phyloP scores from a whole-genome alignment of 2,888 invertebrate species.

The Pilophorus perplexus region DNA sequence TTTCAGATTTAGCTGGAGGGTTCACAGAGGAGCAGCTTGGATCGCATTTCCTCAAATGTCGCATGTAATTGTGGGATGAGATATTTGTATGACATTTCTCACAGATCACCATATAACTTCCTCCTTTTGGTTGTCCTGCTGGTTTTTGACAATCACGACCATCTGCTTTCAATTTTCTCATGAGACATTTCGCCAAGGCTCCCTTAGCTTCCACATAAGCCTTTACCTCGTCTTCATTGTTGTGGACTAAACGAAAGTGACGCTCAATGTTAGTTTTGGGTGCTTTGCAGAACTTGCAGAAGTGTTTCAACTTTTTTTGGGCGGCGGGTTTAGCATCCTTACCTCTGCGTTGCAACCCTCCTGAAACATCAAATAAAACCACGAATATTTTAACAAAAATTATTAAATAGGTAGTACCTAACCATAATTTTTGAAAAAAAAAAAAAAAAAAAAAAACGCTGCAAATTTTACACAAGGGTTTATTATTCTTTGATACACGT shows the following conservation, averaged over 20 bases:
- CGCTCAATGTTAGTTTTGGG: slow-evolving; percentile 8
- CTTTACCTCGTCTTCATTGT: background rate
- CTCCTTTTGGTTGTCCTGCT: background rate
- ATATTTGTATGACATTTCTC: background rate
- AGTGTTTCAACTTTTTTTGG: background rate
- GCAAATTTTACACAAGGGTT: no score
- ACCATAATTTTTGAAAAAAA: no score
- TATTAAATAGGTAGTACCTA: no score
- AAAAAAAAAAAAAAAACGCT: no score
- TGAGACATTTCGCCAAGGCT: slow-evolving; percentile 7
- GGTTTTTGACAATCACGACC: background rate
- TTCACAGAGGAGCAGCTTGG: background rate
- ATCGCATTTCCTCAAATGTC: background rate
- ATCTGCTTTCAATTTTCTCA: slow-evolving; percentile 3
- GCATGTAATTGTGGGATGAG: background rate
- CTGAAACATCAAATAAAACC: no score
- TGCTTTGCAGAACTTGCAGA: slow-evolving; percentile 1
- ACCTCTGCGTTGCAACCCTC: slow-evolving; percentile 1
- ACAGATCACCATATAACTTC: background rate
- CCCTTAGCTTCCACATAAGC: slow-evolving; percentile 14
- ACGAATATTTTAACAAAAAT: no score
- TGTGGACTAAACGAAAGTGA: slow-evolving; percentile 3
- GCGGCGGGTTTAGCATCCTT: background rate
- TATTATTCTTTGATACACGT: no score
- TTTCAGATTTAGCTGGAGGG: background rate